Conservation (phyloP, 1,140 invertebrate species). For the Macrosteles quadrilineatus region DNA sequence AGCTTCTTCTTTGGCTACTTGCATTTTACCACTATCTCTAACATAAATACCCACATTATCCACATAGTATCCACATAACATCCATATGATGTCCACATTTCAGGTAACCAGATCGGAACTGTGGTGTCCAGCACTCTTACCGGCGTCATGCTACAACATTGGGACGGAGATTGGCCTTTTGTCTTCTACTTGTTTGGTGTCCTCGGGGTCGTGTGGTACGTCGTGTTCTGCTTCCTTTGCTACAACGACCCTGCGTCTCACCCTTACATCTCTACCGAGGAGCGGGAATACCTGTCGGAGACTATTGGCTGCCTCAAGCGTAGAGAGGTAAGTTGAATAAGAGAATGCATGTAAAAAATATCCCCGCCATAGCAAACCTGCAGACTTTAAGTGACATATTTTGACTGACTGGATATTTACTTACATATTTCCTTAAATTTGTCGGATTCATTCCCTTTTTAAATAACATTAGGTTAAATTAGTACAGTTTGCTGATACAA, state of each 20-base stretch:
- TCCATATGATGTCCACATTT: no score
- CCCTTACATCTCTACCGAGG: constrained; percentile 78
- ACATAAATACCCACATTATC: no score
- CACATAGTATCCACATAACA: no score
- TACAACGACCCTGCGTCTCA: constrained; percentile 78
- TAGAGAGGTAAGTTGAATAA: constrained; percentile 51
- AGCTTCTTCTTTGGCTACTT: no score
- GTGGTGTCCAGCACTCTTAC: constrained; percentile 53
- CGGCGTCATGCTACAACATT: constrained; percentile 50
- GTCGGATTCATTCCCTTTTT: no score
- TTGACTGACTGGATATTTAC: no score
- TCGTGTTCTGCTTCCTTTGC: constrained; percentile 67
- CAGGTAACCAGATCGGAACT: constrained; percentile 52
- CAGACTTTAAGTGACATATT: no score
- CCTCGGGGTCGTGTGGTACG: constrained; percentile 50
- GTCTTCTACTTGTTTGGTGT: constrained; percentile 60
- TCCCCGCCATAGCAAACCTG: no score
- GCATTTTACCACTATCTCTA: no score
- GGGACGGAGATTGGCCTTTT: constrained; percentile 54
- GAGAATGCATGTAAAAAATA: constrained; percentile 55
- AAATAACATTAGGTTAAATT: no score
- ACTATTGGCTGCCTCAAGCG: constrained; percentile 39
- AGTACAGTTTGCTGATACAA: no score
- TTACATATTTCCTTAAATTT: no score
- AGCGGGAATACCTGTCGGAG: constrained; percentile 67